Percentiles rank a stretch among this genome's conserved stretches.
These are phyloP conservation scores for Neosilurus mollespiculum DNA, from an alignment of 2,797 vertebrate species.

Conservation along the genomic window DNA sequence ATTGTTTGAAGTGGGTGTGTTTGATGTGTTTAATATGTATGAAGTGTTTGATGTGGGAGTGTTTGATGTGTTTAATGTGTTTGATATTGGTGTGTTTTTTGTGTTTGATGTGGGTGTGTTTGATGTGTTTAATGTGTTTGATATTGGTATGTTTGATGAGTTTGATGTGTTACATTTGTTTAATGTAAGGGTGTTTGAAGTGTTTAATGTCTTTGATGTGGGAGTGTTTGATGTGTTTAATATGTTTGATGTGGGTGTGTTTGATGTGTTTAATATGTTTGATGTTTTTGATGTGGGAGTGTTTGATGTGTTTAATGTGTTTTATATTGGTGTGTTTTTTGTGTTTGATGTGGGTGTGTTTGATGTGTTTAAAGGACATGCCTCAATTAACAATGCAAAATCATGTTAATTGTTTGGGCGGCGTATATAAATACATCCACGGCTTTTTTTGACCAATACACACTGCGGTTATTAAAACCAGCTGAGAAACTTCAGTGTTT, in stretches of 20 bases:
- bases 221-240: slow-evolving; percentile 23
- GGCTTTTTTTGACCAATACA: too few species aligned
- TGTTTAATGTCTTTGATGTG: background rate
- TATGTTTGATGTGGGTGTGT: slow-evolving; percentile 43
- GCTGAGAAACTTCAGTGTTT: too few species aligned
- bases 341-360: too few species aligned
- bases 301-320: too few species aligned
- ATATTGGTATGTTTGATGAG: slow-evolving; percentile 12
- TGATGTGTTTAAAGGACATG: too few species aligned
- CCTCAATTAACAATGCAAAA: too few species aligned
- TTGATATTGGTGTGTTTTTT: background rate
- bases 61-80: slow-evolving; percentile 23
- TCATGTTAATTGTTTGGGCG: too few species aligned
- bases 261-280: slow-evolving; percentile 8
- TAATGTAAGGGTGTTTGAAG: background rate
- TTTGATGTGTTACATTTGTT: slow-evolving; percentile 23
- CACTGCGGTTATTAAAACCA: too few species aligned
- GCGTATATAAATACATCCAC: too few species aligned
- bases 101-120: background rate
- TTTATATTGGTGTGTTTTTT: too few species aligned
- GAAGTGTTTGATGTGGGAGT: background rate
- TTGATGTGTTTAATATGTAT: slow-evolving; percentile 42
- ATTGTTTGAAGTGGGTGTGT: background rate
- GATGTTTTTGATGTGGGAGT: background rate
- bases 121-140: slow-evolving; percentile 45